Evolutionary conservation across 2,797 vertebrate species (phyloP), one percentile per base, ranked within the genome.

Genomic region (Vireo griseus): DNA sequence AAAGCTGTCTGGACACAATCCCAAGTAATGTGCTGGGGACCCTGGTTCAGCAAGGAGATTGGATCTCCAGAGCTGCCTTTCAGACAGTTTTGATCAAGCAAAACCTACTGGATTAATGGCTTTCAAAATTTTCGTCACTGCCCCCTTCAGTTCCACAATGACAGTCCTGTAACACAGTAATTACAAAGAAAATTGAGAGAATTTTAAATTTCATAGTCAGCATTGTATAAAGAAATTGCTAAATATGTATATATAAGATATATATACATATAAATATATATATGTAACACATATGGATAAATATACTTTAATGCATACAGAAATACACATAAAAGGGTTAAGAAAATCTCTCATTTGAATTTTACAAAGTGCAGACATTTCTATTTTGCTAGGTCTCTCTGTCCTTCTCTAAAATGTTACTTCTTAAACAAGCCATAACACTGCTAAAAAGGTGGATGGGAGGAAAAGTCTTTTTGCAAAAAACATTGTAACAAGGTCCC

Each of bases 11-110:
- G 2, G 10, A 52, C 20, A 39, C 12, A 59, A 48, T 35, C 54
- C 10, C 42, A 35, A n/a, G 15, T 16, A 48, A 16, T 1, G 2
- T 42, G 21, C 12, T 28, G 2, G 2, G 5, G 2, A 45, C 24
- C 13, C 28, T 58, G 22, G 9, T n/a, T 74, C 31, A 68, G 21
- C 18, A 35, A 48, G 35, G 42, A 31, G 13, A 24, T 28, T 20
- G 22, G 15, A 37, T 13, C 11, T 54, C 18, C 16, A 24, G 13
- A 31, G 4, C 5, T 62, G 15, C 8, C 45, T 42, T 37, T 11
- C 54, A 81, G 24, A 57, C 2, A 51, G 7, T 52, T 87, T 22
- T 26, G 18, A 37, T 55, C 22, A 67, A 9, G 5, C 17, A 51
- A 58, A 9, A 39, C 13, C 50, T 72, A 26, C 10, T 28, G n/a